These are phyloP conservation scores for Drosophila jambulina DNA, from an alignment of 1,140 invertebrate species.

Conservation along the genomic window DNA sequence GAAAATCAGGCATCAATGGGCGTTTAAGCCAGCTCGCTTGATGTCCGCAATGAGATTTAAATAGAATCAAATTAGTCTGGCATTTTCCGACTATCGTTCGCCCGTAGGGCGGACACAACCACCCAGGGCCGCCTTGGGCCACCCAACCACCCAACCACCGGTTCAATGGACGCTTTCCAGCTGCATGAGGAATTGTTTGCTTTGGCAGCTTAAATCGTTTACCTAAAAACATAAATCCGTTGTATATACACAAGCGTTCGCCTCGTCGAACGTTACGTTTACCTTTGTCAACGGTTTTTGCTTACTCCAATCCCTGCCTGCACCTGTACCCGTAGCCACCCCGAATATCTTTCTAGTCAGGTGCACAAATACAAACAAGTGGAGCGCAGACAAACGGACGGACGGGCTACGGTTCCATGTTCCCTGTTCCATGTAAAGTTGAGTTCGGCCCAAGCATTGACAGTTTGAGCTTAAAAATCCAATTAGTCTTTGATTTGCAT, in stretches of 20 bases:
- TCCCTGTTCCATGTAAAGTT: conserved; percentile 43
- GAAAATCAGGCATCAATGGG: conserved; percentile 72
- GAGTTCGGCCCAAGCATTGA: conserved; percentile 69
- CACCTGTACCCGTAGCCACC: conserved; percentile 1
- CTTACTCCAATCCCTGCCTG: conserved; percentile 20
- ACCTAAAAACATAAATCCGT: conserved; percentile 79
- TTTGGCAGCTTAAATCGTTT: conserved; percentile 78
- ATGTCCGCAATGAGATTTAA: conserved; percentile 82
- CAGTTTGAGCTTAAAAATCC: conserved; percentile 84
- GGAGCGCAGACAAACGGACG: conserved; percentile 10
- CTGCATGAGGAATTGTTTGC: conserved; percentile 71
- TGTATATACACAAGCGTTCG: conserved; percentile 57
- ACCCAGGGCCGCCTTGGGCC: background rate
- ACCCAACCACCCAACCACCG: conserved; percentile 4
- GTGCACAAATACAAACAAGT: conserved; percentile 71
- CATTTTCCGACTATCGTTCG: conserved; percentile 57
- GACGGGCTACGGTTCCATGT: conserved; percentile 18
- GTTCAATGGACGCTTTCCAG: conserved; percentile 67
- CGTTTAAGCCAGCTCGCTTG: conserved; percentile 78
- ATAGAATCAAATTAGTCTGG: conserved; percentile 83
- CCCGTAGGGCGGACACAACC: background rate
- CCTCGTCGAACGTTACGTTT: conserved; percentile 66
- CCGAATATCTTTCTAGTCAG: conserved; percentile 67
- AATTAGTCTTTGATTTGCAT: conserved; percentile 85
- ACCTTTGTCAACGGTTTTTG: conserved; percentile 78